Conservation (phyloP, 2,113 vertebrate species). For the Dascyllus trimaculatus region DNA sequence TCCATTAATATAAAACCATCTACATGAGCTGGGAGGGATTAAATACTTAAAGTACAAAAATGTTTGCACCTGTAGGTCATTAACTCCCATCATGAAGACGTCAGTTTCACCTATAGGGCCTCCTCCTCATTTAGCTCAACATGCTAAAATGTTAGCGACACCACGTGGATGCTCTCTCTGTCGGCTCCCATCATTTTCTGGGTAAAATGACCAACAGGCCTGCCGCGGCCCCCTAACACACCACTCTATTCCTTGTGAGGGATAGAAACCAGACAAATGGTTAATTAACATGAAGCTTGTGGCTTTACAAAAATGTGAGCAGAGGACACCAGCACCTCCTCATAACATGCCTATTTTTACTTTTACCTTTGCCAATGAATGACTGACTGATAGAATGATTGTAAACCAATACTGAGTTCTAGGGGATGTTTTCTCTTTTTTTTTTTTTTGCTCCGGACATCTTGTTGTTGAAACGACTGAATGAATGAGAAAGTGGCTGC, state of each 20-base stretch:
- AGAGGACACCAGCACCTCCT: conserved; percentile 67
- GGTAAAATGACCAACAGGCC: conserved; percentile 31
- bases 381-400: conserved; percentile 77
- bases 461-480: conserved; percentile 51
- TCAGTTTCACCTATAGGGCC: neutral
- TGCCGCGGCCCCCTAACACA: neutral
- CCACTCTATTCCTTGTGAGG: conserved; percentile 2
- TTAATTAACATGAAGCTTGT: conserved; percentile 51
- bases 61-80: neutral
- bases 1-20: neutral
- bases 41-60: neutral
- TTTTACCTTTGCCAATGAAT: conserved; percentile 75
- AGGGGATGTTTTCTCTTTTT: conserved; percentile 24
- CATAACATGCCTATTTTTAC: conserved; percentile 58
- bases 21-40: too few relatives aligned
- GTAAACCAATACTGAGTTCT: conserved; percentile 51
- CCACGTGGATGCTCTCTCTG: neutral
- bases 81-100: neutral
- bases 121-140: neutral
- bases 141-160: neutral
- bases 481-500: conserved; percentile 43
- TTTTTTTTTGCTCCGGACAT: conserved; percentile 47
- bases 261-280: conserved; percentile 29
- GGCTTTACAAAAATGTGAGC: conserved; percentile 66
- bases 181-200: neutral